A percentile compares a stretch with the other conserved stretches of the same genome.
Evolutionary conservation across 2,888 invertebrate genomes (phyloP).

Genomic region (Epistrophe grossulariae): DNA sequence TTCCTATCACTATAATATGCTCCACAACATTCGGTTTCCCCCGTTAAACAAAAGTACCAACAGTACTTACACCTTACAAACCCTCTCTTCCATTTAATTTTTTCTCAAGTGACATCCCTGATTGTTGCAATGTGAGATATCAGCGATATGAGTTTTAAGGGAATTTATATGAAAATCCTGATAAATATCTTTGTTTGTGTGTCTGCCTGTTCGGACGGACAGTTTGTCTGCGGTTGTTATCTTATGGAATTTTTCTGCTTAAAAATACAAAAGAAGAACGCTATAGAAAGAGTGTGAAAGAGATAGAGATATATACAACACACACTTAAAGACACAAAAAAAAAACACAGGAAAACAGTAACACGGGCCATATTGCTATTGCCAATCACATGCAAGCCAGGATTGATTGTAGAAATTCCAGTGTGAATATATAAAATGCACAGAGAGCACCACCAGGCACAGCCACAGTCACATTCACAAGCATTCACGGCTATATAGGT

Average conservation of each 20-base stretch:
- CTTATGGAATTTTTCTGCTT: slow-evolving; percentile 73
- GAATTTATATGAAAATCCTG: slow-evolving; percentile 70
- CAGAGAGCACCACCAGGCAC: not conserved
- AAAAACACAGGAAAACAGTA: slow-evolving; percentile 39
- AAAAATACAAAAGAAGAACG: slow-evolving; percentile 58
- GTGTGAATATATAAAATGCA: slow-evolving; percentile 41
- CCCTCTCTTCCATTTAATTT: not conserved
- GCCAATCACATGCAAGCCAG: slow-evolving; percentile 66
- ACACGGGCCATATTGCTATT: slow-evolving; percentile 62
- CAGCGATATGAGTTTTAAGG: slow-evolving; percentile 74
- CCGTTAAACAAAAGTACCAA: too few species aligned
- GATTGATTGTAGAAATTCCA: slow-evolving; percentile 71
- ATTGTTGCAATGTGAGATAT: slow-evolving; percentile 51
- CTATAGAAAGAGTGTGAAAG: slow-evolving; percentile 15
- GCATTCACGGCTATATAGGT: not conserved
- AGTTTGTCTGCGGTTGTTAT: slow-evolving; percentile 74
- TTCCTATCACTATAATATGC: too few species aligned
- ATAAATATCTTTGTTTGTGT: slow-evolving; percentile 71
- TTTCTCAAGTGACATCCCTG: not conserved
- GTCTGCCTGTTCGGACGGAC: slow-evolving; percentile 62
- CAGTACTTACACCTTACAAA: too few species aligned
- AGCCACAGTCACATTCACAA: too few species aligned
- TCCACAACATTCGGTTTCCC: too few species aligned
- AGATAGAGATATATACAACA: not conserved
- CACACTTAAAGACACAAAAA: not conserved